phyloP scores from a whole-genome alignment of 1,140 invertebrate species.

The Pteromalus puparum region DNA sequence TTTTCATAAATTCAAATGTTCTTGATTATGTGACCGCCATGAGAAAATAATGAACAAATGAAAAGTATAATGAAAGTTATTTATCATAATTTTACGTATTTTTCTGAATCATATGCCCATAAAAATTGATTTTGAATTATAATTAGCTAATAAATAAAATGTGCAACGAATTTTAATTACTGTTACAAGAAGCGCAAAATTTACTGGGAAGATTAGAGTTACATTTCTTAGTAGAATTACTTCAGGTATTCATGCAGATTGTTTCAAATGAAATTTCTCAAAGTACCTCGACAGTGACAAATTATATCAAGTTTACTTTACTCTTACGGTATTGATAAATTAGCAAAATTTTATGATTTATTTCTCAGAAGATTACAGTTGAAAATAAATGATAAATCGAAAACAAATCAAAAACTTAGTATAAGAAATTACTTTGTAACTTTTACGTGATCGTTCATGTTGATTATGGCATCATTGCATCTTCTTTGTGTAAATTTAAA shows the following conservation, averaged over 20 bases:
- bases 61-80: neutral
- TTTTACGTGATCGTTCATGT: conserved; percentile 41
- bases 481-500: conserved; percentile 19
- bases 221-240: neutral
- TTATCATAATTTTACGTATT: neutral
- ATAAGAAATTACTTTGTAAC: conserved; percentile 13
- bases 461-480: conserved; percentile 25
- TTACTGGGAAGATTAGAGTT: neutral
- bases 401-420: neutral
- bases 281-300: too few species aligned
- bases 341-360: neutral
- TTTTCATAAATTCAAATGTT: neutral
- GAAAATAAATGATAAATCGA: conserved; percentile 7
- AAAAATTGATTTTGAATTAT: neutral
- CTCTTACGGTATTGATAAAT: neutral
- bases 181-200: neutral
- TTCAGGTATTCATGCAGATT: conserved; percentile 11
- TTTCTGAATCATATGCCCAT: neutral
- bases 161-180: conserved; percentile 4
- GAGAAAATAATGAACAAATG: neutral
- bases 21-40: conserved; percentile 12
- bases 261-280: neutral
- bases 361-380: neutral
- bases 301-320: neutral
- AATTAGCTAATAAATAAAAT: neutral